Evolutionary conservation across 2,888 invertebrate genomes (phyloP), one percentile per base, ranked within the genome.

Genomic region (Gibbula magus): DNA sequence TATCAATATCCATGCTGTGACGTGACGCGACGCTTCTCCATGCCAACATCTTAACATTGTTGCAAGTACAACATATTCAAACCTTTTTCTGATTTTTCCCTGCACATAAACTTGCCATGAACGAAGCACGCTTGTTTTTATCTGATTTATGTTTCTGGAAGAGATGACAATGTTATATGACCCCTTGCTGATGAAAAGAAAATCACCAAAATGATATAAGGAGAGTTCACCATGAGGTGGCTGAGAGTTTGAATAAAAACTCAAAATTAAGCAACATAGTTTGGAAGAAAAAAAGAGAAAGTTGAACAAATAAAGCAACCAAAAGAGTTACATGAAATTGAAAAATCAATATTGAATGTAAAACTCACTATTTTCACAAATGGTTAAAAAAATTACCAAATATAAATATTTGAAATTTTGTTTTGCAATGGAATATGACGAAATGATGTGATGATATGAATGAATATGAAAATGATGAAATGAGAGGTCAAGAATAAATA

Each of bases 81-180:
- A 67, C 78, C 78, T 78, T 78, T 32, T 78, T 67, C 20, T 52
- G 39, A 39, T 39, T 35, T 70, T 70, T 78, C 53, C 78, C 78
- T 32, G 70, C 70, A 78, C 78, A 78, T 53, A 78, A 70, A 52
- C 78, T 70, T n/a, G 78, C 78, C 78, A 78, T 78, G 20, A 70
- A 67, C 16, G 53, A 67, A 10, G 77, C 61, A 61, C 66, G 61
- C 32, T 67, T 78, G 25, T 66, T 70, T 52, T 78, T 78, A 70
- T 78, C 78, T 35, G 66, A 18, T 53, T 67, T 67, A 78, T 52
- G 22, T 53, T 78, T 78, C 78, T 78, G 78, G 35, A 78, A 78
- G 70, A 70, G 20, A 70, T 70, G 70, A 70, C 70, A 20, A 39
- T 22, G 25, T n/a, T 22, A 20, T 25, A 56, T 56, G 22, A 56